Base-by-base conservation (phyloP, 2,113 vertebrate genomes). In the Odocoileus hemionus region DNA sequence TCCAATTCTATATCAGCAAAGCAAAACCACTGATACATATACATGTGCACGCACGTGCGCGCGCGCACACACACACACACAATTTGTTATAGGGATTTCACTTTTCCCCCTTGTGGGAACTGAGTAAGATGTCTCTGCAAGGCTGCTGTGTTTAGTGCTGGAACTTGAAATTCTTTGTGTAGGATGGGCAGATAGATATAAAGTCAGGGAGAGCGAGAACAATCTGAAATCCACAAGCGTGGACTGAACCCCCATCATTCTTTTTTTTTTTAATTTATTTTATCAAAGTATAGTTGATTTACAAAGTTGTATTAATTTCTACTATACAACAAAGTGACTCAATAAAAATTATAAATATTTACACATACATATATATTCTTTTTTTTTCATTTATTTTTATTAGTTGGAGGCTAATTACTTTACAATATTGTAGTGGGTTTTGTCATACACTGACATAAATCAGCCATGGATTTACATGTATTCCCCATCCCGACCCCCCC, bases 31-130 rank as follows among this genome's bases (percentile, higher is more conserved):
- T 64, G 50, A 84, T 2, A 61, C 12, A 74, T 11, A 58, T 39
- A 39, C n/a, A 6, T 2, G 1, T 5, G 0, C 0, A 2, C 0
- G 8, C 0, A 10, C 0, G 0, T 45, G 0, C 14, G 0, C 1
- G 0, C 60, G 0, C 28, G 2, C 54, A 30, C 76, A 52, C n/a
- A 58, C 14, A 36, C 55, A 39, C 55, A 79, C 52, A 80, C 1
- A 5, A 39, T 55, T 92, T 39, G 39, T 23, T 67, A 64, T 43
- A 80, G 21, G n/a, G 30, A 52, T 36, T 70, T 80, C 39, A 17
- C 47, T n/a, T 89, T 92, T 54, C 45, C 30, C 33, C 67, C 5
- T 15, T 47, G 23, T 64, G 54, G 33, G 19, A 89, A n/a, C 54
- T 58, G 8, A 64, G 39, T 25, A 67, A 67, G 58, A 26, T 61